These are phyloP conservation scores for Clitarchus hookeri DNA, from an alignment of 2,888 invertebrate genomes.

Conservation along the genomic window DNA sequence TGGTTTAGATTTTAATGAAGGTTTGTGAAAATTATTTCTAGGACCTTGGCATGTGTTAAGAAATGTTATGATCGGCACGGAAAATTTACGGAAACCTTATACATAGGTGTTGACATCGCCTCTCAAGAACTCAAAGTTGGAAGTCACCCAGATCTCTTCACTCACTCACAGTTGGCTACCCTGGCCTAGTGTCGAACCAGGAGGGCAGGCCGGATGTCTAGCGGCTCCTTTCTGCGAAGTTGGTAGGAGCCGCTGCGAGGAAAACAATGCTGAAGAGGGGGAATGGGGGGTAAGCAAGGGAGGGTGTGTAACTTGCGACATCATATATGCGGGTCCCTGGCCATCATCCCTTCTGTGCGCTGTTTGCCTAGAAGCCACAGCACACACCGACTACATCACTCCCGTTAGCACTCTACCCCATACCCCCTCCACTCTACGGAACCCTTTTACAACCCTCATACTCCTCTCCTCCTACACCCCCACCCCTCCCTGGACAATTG, in stretches of 20 bases:
- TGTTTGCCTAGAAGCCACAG: conserved; percentile 1
- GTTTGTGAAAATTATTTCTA: no score
- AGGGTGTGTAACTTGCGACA: not conserved
- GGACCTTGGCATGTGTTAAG: no score
- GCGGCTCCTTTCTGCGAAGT: not conserved
- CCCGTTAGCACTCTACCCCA: not conserved
- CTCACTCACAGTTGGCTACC: no score
- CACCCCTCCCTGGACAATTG: conserved; percentile 23
- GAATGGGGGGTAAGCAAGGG: not conserved
- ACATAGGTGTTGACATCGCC: no score
- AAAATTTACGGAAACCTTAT: no score
- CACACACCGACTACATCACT: not conserved
- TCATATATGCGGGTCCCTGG: not conserved
- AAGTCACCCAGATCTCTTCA: no score
- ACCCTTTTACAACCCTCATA: not conserved
- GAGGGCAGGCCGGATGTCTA: no score
- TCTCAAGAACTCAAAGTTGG: no score
- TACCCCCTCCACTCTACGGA: not conserved
- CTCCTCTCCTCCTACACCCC: not conserved
- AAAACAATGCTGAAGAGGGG: not conserved
- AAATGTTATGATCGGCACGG: no score
- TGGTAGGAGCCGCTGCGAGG: not conserved
- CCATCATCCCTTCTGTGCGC: not conserved
- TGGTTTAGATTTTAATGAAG: no score
- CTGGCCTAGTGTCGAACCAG: no score